phyloP scores from a whole-genome alignment of 2,888 invertebrate genomes.

The Pasiphila rectangulata region DNA sequence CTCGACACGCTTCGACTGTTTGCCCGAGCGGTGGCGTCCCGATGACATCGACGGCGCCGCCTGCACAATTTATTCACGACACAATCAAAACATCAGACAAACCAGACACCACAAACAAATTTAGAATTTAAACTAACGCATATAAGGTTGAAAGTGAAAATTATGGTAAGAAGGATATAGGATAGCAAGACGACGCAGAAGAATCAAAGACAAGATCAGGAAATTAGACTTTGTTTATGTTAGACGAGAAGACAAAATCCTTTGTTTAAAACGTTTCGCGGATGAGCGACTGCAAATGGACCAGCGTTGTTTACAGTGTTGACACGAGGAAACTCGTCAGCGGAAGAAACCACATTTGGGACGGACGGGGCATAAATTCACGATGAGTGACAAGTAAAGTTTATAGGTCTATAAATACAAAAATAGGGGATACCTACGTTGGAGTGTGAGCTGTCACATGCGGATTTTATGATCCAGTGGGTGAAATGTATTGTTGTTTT shows the following conservation, averaged over 20 bases:
- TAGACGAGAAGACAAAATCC: constrained; percentile 69
- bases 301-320: constrained; percentile 63
- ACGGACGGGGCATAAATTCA: constrained; percentile 70
- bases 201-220: constrained; percentile 61
- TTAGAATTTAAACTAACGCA: constrained; percentile 25
- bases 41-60: constrained; percentile 76
- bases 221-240: constrained; percentile 76
- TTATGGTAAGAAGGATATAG: constrained; percentile 19
- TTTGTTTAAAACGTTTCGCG: constrained; percentile 65
- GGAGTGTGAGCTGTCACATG: constrained; percentile 70
- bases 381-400: constrained; percentile 77
- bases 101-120: constrained; percentile 31
- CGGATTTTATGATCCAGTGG: constrained; percentile 56
- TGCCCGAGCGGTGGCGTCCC: constrained; percentile 65
- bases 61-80: constrained; percentile 60
- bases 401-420: constrained; percentile 76
- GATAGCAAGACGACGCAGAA: constrained; percentile 21
- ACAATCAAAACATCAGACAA: constrained; percentile 45
- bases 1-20: constrained; percentile 72
- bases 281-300: constrained; percentile 62
- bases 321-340: constrained; percentile 76
- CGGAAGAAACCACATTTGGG: constrained; percentile 78
- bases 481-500: constrained; percentile 29
- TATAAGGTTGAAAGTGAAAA: constrained; percentile 32
- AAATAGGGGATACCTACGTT: constrained; percentile 68